These are phyloP conservation scores for Larimichthys polyactis DNA, from an alignment of 2,113 vertebrate genomes.

Conservation along the genomic window DNA sequence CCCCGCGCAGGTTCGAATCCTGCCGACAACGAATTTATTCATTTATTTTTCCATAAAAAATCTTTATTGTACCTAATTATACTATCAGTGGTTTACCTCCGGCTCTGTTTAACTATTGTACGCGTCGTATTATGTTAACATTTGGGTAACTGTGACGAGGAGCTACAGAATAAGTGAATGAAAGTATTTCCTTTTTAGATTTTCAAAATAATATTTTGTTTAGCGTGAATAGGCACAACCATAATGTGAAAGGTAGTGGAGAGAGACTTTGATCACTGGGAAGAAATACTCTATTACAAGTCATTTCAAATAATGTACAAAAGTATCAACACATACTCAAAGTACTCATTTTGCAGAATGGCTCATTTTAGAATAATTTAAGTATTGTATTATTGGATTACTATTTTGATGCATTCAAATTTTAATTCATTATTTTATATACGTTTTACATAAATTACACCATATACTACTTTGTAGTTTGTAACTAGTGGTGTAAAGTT, in stretches of 20 bases:
- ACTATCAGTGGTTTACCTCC: too few species aligned
- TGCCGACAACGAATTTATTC: constrained; percentile 90
- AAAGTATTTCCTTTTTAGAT: neutral
- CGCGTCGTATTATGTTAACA: too few species aligned
- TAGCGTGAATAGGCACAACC: rapidly evolving
- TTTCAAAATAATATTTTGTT: constrained; percentile 19
- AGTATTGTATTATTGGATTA: neutral
- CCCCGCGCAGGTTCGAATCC: constrained; percentile 97
- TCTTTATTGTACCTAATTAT: too few species aligned
- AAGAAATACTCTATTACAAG: neutral
- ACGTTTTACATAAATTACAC: neutral
- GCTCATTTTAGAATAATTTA: neutral
- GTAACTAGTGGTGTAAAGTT: too few species aligned
- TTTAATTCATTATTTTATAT: too few species aligned
- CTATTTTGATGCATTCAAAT: neutral
- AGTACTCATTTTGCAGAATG: too few species aligned
- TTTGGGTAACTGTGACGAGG: neutral
- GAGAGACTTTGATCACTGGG: neutral
- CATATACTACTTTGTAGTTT: too few species aligned
- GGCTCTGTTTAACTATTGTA: too few species aligned
- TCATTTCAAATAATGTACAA: neutral
- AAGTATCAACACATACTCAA: neutral
- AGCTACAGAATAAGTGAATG: too few species aligned
- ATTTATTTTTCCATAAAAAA: neutral
- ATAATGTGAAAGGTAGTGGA: neutral